Evolutionary conservation across 2,113 vertebrate genomes (phyloP).

Genomic region (Numenius arquata): DNA sequence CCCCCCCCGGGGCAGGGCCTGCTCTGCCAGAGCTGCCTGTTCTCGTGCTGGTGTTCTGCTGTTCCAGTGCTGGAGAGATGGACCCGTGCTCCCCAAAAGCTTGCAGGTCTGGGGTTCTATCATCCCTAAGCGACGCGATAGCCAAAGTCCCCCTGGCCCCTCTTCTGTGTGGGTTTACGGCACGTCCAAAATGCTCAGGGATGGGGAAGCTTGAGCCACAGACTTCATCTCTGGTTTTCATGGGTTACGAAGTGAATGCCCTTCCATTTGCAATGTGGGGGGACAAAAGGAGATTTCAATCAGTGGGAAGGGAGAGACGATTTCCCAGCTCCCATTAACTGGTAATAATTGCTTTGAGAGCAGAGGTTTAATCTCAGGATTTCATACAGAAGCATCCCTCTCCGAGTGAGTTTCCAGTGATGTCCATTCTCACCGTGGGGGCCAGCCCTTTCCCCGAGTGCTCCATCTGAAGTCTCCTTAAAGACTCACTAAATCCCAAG

Average conservation of each 20-base stretch:
- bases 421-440: fast-evolving
- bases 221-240: background rate
- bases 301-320: background rate
- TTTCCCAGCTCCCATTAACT: constrained; percentile 49
- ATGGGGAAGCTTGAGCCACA: background rate
- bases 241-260: background rate
- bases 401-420: background rate
- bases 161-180: fast-evolving
- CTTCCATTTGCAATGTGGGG: background rate
- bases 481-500: background rate
- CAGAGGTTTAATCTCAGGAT: background rate
- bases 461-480: background rate
- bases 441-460: background rate
- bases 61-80: background rate
- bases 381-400: background rate
- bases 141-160: background rate
- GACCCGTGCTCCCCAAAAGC: background rate
- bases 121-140: fast-evolving
- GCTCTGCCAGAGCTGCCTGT: background rate
- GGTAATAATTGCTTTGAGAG: constrained; percentile 62
- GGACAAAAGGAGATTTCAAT: background rate
- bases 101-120: background rate
- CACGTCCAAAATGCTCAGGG: fast-evolving
- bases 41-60: background rate
- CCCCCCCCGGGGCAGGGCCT: background rate